phyloP scores from a whole-genome alignment of 2,888 invertebrate genomes.

The Calephelis perditalis region DNA sequence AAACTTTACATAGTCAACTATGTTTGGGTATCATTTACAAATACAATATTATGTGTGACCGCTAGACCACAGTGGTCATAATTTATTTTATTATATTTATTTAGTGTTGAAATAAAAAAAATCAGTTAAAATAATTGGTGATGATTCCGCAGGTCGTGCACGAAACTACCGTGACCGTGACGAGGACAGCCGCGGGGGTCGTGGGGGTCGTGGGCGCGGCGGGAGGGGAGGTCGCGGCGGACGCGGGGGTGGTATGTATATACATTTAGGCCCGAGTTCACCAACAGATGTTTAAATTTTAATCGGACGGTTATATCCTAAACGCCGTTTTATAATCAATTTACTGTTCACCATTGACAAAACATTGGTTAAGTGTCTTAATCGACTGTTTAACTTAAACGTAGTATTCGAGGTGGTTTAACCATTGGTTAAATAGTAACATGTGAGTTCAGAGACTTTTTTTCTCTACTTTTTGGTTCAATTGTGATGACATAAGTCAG shows the following conservation, averaged over 20 bases:
- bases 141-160: conserved; percentile 43
- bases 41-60: too few species aligned
- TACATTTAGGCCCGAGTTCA: conserved; percentile 7
- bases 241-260: conserved; percentile 18
- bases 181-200: conserved; percentile 38
- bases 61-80: too few species aligned
- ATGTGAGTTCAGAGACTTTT: too few species aligned
- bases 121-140: too few species aligned
- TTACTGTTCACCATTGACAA: neutral
- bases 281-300: neutral
- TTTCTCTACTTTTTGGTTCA: too few species aligned
- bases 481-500: too few species aligned
- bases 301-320: neutral
- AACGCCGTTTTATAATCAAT: neutral
- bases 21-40: too few species aligned
- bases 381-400: neutral
- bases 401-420: too few species aligned
- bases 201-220: conserved; percentile 34
- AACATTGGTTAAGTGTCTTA: neutral
- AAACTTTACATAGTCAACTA: too few species aligned
- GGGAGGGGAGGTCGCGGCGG: conserved; percentile 36
- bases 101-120: too few species aligned
- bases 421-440: too few species aligned
- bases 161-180: conserved; percentile 65
- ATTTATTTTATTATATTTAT: too few species aligned